Evolutionary conservation across 2,797 vertebrate species (phyloP).

Genomic region (Smutsia temminckii): DNA sequence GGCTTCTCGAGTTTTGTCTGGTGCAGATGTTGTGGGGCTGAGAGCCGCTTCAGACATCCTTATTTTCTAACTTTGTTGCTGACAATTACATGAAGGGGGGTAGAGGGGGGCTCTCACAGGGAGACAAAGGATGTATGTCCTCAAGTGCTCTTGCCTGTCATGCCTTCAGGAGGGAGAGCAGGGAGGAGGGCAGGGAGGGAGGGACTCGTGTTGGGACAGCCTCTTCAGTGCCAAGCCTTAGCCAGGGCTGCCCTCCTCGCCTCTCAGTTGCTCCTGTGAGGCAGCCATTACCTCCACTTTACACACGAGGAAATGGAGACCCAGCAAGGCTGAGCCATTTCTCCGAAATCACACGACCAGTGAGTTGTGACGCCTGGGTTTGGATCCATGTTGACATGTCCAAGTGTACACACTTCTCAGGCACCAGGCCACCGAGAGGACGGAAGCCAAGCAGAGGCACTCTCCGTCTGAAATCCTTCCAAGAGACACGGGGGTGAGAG

Average conservation of each 20-base stretch:
- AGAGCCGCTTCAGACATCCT: conserved; percentile 76
- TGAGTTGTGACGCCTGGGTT: neutral
- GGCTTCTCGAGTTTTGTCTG: conserved; percentile 81
- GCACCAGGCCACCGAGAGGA: neutral
- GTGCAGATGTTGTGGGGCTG: conserved; percentile 79
- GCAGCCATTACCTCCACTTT: neutral
- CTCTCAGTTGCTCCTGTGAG: neutral
- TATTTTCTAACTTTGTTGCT: conserved; percentile 81
- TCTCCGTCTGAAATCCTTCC: too few relatives aligned
- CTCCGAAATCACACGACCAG: neutral
- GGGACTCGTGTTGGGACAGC: fast-evolving
- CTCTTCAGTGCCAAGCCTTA: neutral
- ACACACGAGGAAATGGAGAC: neutral
- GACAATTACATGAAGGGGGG: conserved; percentile 75
- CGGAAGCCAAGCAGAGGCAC: neutral
- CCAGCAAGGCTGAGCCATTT: neutral
- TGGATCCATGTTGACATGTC: neutral
- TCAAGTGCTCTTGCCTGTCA: conserved; percentile 57
- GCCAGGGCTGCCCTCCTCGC: neutral
- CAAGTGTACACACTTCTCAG: neutral
- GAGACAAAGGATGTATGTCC: conserved; percentile 73
- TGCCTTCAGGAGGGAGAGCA: neutral
- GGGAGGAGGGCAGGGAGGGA: neutral
- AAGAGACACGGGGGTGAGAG: fast-evolving
- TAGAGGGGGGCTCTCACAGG: neutral